Conservation (phyloP, 2,113 vertebrate genomes). For the Malurus cyaneus region DNA sequence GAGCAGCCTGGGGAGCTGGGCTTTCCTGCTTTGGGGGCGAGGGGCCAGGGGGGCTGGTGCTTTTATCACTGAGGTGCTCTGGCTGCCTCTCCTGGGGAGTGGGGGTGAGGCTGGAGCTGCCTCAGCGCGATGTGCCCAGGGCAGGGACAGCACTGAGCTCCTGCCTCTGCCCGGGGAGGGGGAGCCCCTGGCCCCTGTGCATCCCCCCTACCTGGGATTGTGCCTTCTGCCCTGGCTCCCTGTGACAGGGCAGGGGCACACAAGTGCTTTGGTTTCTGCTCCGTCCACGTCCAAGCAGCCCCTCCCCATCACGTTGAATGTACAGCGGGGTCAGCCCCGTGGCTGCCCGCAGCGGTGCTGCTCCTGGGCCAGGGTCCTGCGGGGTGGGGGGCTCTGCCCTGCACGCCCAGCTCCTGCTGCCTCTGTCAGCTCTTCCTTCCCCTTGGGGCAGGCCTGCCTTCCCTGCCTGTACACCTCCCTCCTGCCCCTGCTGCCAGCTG, state of each 20-base stretch:
- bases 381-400: not conserved
- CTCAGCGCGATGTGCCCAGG: not conserved
- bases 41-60: not conserved
- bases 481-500: not conserved
- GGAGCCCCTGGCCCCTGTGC: not conserved
- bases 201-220: not conserved
- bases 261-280: conserved; percentile 51
- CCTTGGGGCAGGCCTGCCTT: not conserved
- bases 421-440: not conserved
- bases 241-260: not conserved
- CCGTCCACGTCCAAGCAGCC: not conserved
- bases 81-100: not conserved
- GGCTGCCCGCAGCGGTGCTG: not conserved
- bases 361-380: not conserved
- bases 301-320: not conserved
- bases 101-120: not conserved
- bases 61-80: not conserved
- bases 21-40: not conserved
- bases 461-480: not conserved
- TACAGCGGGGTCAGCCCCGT: not conserved
- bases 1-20: not conserved
- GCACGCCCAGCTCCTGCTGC: not conserved
- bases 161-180: not conserved
- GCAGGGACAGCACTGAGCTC: not conserved
- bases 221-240: conserved; percentile 37